A percentile compares a stretch with the other conserved stretches of the same genome.
phyloP scores from a whole-genome alignment of 2,888 invertebrate species.

The Phaonia tiefii region DNA sequence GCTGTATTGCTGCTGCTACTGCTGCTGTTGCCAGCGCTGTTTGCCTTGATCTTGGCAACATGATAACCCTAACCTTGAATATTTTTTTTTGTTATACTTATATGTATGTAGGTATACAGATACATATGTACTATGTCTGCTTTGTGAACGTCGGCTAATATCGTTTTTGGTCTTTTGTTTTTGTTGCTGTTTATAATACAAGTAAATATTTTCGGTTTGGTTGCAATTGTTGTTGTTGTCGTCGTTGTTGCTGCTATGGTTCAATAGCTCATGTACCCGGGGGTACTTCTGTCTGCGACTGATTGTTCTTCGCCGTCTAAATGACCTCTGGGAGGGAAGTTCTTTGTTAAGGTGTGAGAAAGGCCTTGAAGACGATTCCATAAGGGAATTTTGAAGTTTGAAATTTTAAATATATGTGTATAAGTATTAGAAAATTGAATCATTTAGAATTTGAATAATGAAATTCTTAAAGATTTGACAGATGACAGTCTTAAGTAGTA shows the following conservation, averaged over 20 bases:
- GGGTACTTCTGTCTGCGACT: conserved; percentile 7
- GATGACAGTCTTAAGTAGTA: too few relatives aligned
- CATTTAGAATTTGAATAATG: too few relatives aligned
- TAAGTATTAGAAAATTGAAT: too few relatives aligned
- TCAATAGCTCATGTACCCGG: not conserved
- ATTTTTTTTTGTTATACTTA: conserved; percentile 27
- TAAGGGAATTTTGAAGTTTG: too few relatives aligned
- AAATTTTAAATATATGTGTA: too few relatives aligned
- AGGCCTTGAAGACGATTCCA: too few relatives aligned
- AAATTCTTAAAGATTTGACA: too few relatives aligned
- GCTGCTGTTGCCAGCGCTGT: conserved; percentile 63
- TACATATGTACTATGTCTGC: not conserved
- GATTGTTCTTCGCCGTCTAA: conserved; percentile 6
- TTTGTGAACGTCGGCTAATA: conserved; percentile 28
- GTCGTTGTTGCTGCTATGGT: conserved; percentile 11
- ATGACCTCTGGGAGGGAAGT: too few relatives aligned
- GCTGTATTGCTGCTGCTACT: not conserved
- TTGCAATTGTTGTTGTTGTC: too few relatives aligned
- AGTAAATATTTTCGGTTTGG: not conserved
- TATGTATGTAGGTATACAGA: not conserved
- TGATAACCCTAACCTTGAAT: conserved; percentile 77
- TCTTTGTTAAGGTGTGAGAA: too few relatives aligned
- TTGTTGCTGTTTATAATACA: conserved; percentile 67
- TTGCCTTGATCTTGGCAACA: conserved; percentile 78
- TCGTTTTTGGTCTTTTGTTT: conserved; percentile 13